Evolutionary conservation across 1,140 invertebrate genomes (phyloP).

Genomic region (Leguminivora glycinivorella): DNA sequence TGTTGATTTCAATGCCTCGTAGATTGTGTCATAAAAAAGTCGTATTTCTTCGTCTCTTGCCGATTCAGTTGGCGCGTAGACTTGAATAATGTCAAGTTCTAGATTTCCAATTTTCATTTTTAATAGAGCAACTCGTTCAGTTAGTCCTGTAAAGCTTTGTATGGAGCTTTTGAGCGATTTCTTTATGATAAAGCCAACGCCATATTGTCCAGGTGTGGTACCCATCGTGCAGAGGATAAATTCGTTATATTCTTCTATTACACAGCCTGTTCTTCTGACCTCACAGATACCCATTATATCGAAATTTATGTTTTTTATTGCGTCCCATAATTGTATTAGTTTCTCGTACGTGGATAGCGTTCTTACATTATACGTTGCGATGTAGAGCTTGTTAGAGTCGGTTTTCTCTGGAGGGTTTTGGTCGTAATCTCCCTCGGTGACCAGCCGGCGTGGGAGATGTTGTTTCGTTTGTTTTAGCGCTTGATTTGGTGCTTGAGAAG

Average conservation of each 20-base stretch:
- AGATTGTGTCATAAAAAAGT: background rate
- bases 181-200: slow-evolving; percentile 17
- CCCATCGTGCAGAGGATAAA: background rate
- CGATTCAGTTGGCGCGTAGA: background rate
- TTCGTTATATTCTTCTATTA: background rate
- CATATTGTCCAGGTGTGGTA: background rate
- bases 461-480: background rate
- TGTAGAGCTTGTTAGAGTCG: background rate
- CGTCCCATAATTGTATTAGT: background rate
- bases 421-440: slow-evolving; percentile 20
- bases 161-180: background rate
- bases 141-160: background rate
- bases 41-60: background rate
- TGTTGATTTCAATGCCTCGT: background rate
- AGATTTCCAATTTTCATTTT: background rate
- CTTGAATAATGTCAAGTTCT: background rate
- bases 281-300: slow-evolving; percentile 13
- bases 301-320: background rate
- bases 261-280: background rate
- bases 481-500: background rate
- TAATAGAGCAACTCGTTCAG: slow-evolving; percentile 1
- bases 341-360: background rate
- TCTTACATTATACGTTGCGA: slow-evolving; percentile 15
- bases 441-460: slow-evolving; percentile 22
- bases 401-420: slow-evolving; percentile 25